Conservation (phyloP, 2,888 invertebrate genomes). For the Rapana venosa region DNA sequence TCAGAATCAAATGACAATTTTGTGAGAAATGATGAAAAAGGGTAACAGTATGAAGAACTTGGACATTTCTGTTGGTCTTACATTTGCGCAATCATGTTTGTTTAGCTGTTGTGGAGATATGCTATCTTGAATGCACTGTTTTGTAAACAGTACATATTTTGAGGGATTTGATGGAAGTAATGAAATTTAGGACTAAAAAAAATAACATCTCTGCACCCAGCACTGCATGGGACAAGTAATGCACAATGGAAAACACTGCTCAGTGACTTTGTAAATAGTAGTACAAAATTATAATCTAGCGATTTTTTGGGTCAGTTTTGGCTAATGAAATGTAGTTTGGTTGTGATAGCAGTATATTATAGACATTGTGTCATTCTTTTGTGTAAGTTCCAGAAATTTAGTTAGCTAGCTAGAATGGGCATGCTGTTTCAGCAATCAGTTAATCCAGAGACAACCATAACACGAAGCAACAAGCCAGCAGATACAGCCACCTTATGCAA, state of each 20-base stretch:
- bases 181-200: not conserved
- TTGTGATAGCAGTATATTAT: not conserved
- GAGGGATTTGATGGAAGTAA: not conserved
- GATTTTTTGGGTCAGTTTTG: not conserved
- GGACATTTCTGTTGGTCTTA: too few relatives aligned
- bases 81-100: too few relatives aligned
- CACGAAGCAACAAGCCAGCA: not conserved
- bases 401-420: not conserved
- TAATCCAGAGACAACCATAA: not conserved
- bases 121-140: too few relatives aligned
- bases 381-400: not conserved
- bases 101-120: too few relatives aligned
- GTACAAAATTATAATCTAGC: not conserved
- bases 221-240: not conserved
- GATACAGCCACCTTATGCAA: slow-evolving; percentile 28
- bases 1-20: too few relatives aligned
- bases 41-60: too few relatives aligned
- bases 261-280: slow-evolving; percentile 15
- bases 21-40: too few relatives aligned
- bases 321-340: not conserved
- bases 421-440: not conserved
- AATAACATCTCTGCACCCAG: not conserved
- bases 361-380: not conserved
- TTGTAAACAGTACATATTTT: too few relatives aligned
- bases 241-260: not conserved